Percentiles rank a stretch among this genome's conserved stretches.
These are phyloP conservation scores for Sander vitreus DNA, from an alignment of 2,113 vertebrate species.

Conservation along the genomic window DNA sequence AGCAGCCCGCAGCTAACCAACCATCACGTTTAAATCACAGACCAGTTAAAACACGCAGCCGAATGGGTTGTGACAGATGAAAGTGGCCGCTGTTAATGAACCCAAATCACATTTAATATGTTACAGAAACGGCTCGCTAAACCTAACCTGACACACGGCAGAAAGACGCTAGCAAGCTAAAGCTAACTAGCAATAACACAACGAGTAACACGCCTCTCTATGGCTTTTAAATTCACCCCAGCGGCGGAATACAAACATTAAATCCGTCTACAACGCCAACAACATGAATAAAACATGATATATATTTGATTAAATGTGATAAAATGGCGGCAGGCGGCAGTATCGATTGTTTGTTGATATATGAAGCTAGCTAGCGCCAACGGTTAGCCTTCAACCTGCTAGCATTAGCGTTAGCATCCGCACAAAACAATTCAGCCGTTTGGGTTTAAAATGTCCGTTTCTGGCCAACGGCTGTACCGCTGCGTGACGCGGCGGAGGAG, in stretches of 20 bases:
- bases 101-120: neutral
- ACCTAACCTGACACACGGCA: conserved; percentile 61
- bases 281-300: accelerated
- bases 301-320: neutral
- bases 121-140: neutral
- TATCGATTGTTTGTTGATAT: conserved; percentile 61
- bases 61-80: too few relatives aligned
- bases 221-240: too few relatives aligned
- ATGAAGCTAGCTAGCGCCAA: conserved; percentile 32
- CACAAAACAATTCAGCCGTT: conserved; percentile 40
- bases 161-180: conserved; percentile 44
- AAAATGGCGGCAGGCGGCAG: neutral
- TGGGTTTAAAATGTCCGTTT: accelerated
- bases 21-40: too few relatives aligned
- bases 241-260: neutral
- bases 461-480: accelerated
- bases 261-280: accelerated
- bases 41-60: neutral
- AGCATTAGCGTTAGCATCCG: conserved; percentile 59
- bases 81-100: too few relatives aligned
- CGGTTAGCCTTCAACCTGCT: conserved; percentile 26
- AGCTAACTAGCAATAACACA: conserved; percentile 44
- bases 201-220: too few relatives aligned
- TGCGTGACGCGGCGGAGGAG: accelerated
- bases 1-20: too few relatives aligned